Evolutionary conservation across 2,797 vertebrate species (phyloP).

Genomic region (Cyprinella venusta): DNA sequence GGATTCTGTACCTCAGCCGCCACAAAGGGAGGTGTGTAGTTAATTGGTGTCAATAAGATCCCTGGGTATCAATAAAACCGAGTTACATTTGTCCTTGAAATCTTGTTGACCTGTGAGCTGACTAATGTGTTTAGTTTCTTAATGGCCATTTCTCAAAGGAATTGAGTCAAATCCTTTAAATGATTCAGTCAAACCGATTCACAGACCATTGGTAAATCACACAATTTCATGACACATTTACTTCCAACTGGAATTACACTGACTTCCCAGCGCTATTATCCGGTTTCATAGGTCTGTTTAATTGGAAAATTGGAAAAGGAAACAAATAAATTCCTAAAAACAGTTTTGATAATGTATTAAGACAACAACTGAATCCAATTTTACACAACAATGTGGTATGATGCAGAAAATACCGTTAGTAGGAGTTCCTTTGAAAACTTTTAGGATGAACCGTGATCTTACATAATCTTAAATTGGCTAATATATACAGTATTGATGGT

Average conservation of each 20-base stretch:
- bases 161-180: conserved; percentile 1
- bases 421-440: conserved; percentile 19
- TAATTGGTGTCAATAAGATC: conserved; percentile 42
- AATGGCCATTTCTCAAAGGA: not conserved
- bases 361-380: not conserved
- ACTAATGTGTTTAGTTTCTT: not conserved
- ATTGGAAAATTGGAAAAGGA: not conserved
- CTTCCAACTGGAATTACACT: not conserved
- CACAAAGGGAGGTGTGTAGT: conserved; percentile 1
- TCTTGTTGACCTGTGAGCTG: conserved; percentile 17
- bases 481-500: conserved; percentile 22
- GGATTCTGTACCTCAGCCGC: conserved; percentile 5
- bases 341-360: not conserved
- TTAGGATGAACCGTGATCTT: not conserved
- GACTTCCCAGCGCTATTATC: not conserved
- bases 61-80: conserved; percentile 28
- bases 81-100: conserved; percentile 46
- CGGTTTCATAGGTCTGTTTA: not conserved
- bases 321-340: not conserved
- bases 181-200: not conserved
- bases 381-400: too few species aligned
- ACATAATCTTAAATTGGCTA: conserved; percentile 18
- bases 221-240: not conserved
- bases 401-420: not conserved
- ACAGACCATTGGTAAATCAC: not conserved